Evolutionary conservation across 2,797 vertebrate species (phyloP).

Genomic region (Protosalanx chinensis): DNA sequence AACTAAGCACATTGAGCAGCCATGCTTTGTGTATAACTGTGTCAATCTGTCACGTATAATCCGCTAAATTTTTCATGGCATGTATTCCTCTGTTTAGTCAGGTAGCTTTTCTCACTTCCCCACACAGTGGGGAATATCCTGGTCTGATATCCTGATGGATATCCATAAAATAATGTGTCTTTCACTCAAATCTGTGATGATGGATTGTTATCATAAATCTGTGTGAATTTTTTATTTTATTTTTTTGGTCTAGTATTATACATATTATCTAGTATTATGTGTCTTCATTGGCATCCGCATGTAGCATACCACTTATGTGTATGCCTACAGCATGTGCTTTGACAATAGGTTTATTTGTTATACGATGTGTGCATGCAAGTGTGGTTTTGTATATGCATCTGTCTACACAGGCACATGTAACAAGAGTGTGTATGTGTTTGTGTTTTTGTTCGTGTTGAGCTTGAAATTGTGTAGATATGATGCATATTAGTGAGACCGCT

Average conservation of each 20-base stretch:
- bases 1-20: conserved; percentile 51
- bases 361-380: neutral
- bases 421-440: neutral
- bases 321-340: neutral
- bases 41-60: conserved; percentile 53
- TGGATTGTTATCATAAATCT: too few species aligned
- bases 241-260: neutral
- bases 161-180: conserved; percentile 6
- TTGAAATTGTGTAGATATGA: conserved; percentile 25
- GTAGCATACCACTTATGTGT: neutral
- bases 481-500: conserved; percentile 32
- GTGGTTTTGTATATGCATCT: neutral
- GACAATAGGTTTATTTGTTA: too few species aligned
- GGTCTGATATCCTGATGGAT: conserved; percentile 26
- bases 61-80: conserved; percentile 47
- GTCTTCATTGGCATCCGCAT: neutral
- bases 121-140: too few species aligned
- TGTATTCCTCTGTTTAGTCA: conserved; percentile 30
- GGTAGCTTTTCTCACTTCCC: conserved; percentile 24
- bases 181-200: neutral
- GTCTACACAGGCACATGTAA: neutral
- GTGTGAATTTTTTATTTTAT: neutral
- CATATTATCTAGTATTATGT: neutral
- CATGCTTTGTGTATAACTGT: conserved; percentile 49
- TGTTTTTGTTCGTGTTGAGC: neutral